These are phyloP conservation scores for Crotalus helleri DNA, from an alignment of 2,113 vertebrate genomes.

Conservation along the genomic window DNA sequence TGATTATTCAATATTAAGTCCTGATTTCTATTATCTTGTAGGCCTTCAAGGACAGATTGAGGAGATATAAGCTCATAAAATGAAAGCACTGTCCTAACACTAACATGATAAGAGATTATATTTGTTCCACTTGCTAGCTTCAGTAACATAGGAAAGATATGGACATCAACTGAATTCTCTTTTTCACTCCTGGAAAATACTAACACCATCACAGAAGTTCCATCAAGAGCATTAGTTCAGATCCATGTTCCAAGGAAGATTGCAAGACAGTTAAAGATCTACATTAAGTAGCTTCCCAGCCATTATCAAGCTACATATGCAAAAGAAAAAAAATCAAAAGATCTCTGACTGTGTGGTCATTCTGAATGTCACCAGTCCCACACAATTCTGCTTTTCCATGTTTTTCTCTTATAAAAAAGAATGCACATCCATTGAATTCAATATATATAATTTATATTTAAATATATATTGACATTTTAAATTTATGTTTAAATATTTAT, in stretches of 20 bases:
- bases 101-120: background rate
- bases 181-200: background rate
- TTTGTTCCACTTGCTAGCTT: background rate
- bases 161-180: background rate
- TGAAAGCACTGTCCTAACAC: background rate
- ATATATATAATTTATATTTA: background rate
- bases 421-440: background rate
- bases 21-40: conserved; percentile 2
- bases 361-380: background rate
- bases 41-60: conserved; percentile 13
- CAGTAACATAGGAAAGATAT: background rate
- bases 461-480: too few relatives aligned
- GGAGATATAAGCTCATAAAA: background rate
- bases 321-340: background rate
- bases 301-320: background rate
- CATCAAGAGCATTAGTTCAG: background rate
- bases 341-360: background rate
- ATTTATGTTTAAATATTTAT: background rate
- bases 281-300: background rate
- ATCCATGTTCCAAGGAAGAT: background rate
- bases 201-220: background rate
- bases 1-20: conserved; percentile 13
- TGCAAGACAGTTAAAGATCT: background rate
- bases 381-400: background rate
- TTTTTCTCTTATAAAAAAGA: background rate